These are phyloP conservation scores for Colletes latitarsis DNA, from an alignment of 1,140 invertebrate species.

Conservation along the genomic window DNA sequence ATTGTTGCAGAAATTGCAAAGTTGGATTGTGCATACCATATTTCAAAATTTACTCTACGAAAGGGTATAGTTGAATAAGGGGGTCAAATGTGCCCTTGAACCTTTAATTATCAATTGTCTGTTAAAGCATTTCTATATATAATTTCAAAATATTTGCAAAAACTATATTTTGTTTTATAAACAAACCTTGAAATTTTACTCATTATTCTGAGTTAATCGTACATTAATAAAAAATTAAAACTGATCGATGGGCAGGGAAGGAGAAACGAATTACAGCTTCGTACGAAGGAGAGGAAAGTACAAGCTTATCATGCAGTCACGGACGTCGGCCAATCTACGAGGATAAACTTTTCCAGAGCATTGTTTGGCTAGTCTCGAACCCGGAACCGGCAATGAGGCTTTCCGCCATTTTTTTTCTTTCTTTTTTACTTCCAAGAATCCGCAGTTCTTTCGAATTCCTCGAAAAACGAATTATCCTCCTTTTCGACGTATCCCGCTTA, in stretches of 20 bases:
- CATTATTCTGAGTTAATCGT: too few relatives aligned
- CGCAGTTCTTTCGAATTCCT: constrained; percentile 48
- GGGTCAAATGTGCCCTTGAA: too few relatives aligned
- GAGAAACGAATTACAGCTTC: not conserved
- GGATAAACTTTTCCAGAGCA: constrained; percentile 51
- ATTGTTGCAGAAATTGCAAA: too few relatives aligned
- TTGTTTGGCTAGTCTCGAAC: constrained; percentile 47
- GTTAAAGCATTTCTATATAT: too few relatives aligned
- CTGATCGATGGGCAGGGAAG: not conserved
- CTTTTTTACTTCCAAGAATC: constrained; percentile 21
- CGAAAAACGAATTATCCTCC: constrained; percentile 41
- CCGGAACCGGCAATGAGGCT: constrained; percentile 37
- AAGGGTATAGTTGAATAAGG: too few relatives aligned
- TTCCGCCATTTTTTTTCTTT: not conserved
- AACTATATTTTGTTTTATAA: too few relatives aligned
- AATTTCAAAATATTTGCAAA: too few relatives aligned
- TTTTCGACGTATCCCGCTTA: constrained; percentile 67
- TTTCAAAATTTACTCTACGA: too few relatives aligned
- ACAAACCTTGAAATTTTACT: too few relatives aligned
- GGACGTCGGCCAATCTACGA: constrained; percentile 49
- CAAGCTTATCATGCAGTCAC: not conserved
- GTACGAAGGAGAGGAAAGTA: not conserved
- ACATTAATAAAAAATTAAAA: not conserved
- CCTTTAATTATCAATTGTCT: too few relatives aligned
- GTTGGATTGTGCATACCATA: too few relatives aligned